These are phyloP conservation scores for Anoura caudifer DNA, from an alignment of 2,113 vertebrate genomes.

Conservation along the genomic window DNA sequence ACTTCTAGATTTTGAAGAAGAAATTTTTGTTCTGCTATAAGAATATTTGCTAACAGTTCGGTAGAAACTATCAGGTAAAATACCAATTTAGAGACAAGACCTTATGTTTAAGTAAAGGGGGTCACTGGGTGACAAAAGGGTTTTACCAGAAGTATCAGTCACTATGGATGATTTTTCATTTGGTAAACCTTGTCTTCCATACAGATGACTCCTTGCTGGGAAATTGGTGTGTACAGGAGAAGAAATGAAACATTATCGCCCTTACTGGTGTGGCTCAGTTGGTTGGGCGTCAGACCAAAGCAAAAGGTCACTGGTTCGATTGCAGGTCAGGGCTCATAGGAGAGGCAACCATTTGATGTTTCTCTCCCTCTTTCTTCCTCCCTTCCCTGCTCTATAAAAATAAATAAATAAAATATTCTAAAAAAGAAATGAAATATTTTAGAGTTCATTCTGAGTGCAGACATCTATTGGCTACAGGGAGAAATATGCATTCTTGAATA, in stretches of 20 bases:
- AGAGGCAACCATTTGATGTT: too few species aligned
- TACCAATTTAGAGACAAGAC: background rate
- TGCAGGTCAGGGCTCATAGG: too few species aligned
- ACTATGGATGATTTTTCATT: background rate
- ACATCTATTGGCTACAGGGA: background rate
- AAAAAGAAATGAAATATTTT: slow-evolving; percentile 7
- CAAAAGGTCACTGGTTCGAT: too few species aligned
- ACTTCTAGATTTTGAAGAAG: background rate
- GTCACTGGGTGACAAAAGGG: background rate
- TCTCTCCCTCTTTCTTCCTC: too few species aligned
- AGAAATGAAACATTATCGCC: background rate
- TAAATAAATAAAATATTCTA: too few species aligned
- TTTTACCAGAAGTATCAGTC: slow-evolving; percentile 17
- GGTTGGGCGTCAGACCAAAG: too few species aligned
- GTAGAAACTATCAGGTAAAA: background rate
- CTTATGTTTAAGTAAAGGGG: background rate
- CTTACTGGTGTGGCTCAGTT: too few species aligned
- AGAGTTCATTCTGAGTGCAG: background rate
- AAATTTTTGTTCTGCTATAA: background rate
- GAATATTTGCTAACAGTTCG: background rate
- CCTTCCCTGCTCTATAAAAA: too few species aligned
- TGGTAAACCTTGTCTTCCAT: background rate
- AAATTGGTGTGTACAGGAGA: background rate
- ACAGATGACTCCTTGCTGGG: background rate
- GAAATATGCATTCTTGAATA: background rate